These are phyloP conservation scores for Prunella fulvescens DNA, from an alignment of 2,113 vertebrate species.

Conservation along the genomic window DNA sequence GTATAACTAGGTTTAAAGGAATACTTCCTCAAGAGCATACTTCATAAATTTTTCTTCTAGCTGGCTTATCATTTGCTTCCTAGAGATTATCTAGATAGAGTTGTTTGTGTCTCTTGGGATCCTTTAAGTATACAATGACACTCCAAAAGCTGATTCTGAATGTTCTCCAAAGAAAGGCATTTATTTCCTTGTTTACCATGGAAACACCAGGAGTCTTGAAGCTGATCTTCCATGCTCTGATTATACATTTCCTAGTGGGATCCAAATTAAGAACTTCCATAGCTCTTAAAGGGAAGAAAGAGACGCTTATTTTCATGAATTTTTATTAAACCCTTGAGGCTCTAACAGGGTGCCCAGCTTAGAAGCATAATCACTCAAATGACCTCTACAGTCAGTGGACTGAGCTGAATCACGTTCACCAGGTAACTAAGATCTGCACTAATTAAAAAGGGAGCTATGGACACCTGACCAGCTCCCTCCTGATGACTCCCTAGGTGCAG, in stretches of 20 bases:
- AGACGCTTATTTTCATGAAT: neutral
- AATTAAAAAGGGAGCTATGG: neutral
- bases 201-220: neutral
- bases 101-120: neutral
- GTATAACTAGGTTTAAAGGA: neutral
- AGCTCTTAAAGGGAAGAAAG: neutral
- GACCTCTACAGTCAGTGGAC: neutral
- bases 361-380: neutral
- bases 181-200: neutral
- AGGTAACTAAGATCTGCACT: neutral
- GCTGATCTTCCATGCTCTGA: neutral
- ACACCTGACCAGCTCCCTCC: neutral
- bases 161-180: neutral
- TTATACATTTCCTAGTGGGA: neutral
- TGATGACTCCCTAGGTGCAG: neutral
- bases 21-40: neutral
- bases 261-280: neutral
- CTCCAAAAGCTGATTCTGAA: neutral
- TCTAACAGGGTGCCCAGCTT: neutral
- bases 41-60: neutral
- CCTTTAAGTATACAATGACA: neutral
- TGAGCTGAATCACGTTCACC: neutral
- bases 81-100: neutral
- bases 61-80: neutral
- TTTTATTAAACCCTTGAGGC: neutral